Evolutionary conservation across 2,113 vertebrate species (phyloP), one percentile per base, ranked within the genome.

Genomic region (Calyptomena viridis): DNA sequence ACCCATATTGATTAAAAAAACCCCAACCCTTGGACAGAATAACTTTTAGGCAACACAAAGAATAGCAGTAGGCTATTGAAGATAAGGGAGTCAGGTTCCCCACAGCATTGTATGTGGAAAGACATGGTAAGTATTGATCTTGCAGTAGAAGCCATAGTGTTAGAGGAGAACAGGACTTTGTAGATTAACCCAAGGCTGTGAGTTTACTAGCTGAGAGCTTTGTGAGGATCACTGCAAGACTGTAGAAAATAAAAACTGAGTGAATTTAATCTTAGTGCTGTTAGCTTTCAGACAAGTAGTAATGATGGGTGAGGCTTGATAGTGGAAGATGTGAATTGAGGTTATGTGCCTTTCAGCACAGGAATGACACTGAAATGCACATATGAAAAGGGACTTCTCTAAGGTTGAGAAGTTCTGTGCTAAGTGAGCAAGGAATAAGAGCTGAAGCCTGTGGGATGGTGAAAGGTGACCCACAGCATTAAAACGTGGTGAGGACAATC

Each of bases 311-410:
- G 39, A 60, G n/a, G 25, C 37, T 73, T 92, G 62, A 18, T 59
- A 81, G 25, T 53, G 56, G 56, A 67, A 72, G 47, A n/a, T 52
- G 60, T 0, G 0, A 47, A 13, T 37, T 60, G 49, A 55, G 44
- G 19, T 39, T 30, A 12, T 0, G 1, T 59, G 16, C 0, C 0
- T 67, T 78, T 89, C 1, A 2, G 33, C 28, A 30, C 37, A 44
- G 37, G 10, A 33, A 58, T 73, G 63, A 37, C 18, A n/a, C 22
- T 60, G 42, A 71, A 91, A 59, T 6, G 8, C 20, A 52, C 0
- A 0, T n/a, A 50, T 21, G 46, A 69, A 39, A 76, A 76, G 40
- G 7, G 11, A 58, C 4, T 31, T 92, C 68, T 78, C 20, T 27
- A 59, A 24, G 18, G 14, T 24, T 83, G 22, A 30, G 22, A 30